Evolutionary conservation across 2,888 invertebrate genomes (phyloP), one percentile per base, ranked within the genome.

Genomic region (Pyrrhia umbra): DNA sequence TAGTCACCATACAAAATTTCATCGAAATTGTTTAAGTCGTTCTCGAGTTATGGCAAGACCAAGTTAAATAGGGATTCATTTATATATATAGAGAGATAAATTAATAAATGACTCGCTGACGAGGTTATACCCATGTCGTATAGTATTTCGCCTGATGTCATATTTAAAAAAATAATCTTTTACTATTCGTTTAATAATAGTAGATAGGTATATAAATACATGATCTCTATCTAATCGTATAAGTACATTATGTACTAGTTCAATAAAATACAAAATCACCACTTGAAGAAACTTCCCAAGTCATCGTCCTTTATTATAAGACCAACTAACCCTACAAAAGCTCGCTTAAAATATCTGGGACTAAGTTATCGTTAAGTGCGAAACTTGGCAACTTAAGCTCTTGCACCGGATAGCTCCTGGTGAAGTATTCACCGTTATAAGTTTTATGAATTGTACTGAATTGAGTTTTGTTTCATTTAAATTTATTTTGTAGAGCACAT

Each of bases 341-440:
- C 62, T 25, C 61, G 60, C 62, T 80, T 68, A 72, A 80, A 77
- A 69, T 70, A 77, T 68, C 68, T 55, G 46, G 43, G 68, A 75
- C 57, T 64, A 77, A 79, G 62, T 80, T 80, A 80, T 80, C 70
- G 61, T 69, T 68, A 68, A 75, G 77, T 70, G 70, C 70, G 37
- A 80, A 79, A 80, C 58, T 79, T 80, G 49, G 6, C 46, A 67
- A 67, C 57, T 64, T 45, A 66, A 78, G 69, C 73, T 65, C 55
- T 65, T 68, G 68, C 70, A 66, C 49, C 65, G 58, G 68, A 70
- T 68, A 69, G 58, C 59, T 63, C 20, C 51, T 42, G 55, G 46
- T 62, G 43, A 62, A 69, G 52, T 68, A 57, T 71, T 75, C 51
- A 56, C 30, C 47, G 46, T 63, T 72, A 59, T 65, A 78, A 68